Percentiles rank a stretch among this genome's conserved stretches.
Conservation (phyloP, 2,113 vertebrate genomes). For the Cebus imitator region DNA sequence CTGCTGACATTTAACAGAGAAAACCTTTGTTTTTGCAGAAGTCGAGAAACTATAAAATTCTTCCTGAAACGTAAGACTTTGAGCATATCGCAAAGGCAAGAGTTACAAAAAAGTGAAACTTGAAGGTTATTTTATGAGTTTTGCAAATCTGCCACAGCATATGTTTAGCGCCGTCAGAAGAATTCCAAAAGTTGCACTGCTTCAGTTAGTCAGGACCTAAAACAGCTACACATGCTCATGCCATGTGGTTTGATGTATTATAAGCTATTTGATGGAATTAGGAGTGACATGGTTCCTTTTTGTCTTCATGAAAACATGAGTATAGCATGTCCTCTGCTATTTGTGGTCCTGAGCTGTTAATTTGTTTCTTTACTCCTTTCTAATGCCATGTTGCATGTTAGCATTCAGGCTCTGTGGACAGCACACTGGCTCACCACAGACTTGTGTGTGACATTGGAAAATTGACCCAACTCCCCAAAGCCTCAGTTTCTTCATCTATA, state of each 20-base stretch:
- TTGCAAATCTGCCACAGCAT: neutral
- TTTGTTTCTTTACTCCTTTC: neutral
- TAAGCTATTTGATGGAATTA: neutral
- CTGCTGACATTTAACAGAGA: neutral
- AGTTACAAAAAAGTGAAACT: no score
- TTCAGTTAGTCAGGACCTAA: accelerated
- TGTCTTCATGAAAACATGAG: neutral
- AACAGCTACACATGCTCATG: neutral
- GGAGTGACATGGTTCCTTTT: neutral
- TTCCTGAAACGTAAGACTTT: neutral
- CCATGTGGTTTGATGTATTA: neutral
- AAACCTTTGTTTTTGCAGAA: neutral
- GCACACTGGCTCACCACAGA: neutral
- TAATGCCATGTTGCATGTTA: accelerated
- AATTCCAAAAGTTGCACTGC: neutral
- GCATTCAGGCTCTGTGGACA: accelerated
- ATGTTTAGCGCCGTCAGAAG: neutral
- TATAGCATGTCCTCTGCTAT: accelerated
- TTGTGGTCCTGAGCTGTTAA: accelerated
- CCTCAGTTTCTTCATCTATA: neutral
- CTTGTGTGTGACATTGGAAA: neutral
- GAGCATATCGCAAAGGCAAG: neutral
- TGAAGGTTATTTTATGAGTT: neutral
- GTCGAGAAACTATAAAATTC: neutral
- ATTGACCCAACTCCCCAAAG: accelerated